phyloP scores from a whole-genome alignment of 2,888 invertebrate genomes.

The Copidosoma aretas region DNA sequence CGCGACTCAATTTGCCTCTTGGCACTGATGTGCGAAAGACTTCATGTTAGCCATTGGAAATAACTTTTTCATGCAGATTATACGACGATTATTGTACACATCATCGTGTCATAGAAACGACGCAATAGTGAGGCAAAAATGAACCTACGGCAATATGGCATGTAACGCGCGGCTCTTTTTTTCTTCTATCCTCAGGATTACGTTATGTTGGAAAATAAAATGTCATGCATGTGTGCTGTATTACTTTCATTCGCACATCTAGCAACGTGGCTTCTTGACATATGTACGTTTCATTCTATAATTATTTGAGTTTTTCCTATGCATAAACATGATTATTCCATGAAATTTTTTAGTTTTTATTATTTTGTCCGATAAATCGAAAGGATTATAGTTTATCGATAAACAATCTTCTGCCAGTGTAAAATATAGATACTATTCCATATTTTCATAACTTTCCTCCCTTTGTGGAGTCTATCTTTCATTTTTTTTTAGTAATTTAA shows the following conservation, averaged over 20 bases:
- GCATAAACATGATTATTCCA: background rate
- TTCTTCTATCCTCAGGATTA: background rate
- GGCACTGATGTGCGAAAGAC: background rate
- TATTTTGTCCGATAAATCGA: too few species aligned
- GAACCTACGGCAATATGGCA: background rate
- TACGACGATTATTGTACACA: background rate
- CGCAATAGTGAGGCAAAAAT: constrained; percentile 1
- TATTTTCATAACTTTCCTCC: too few species aligned
- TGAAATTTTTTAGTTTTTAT: too few species aligned
- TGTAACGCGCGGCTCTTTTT: background rate
- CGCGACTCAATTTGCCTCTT: constrained; percentile 2
- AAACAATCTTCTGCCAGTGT: too few species aligned
- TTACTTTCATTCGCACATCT: background rate
- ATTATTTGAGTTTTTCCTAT: background rate
- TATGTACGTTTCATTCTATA: background rate
- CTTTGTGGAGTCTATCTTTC: too few species aligned
- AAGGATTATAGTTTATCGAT: too few species aligned
- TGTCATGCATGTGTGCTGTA: background rate
- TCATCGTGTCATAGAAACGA: background rate
- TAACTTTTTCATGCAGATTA: constrained; percentile 3
- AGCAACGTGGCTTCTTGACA: background rate
- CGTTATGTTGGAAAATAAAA: background rate
- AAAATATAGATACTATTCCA: too few species aligned
- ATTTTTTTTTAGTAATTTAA: too few species aligned
- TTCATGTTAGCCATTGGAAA: background rate